Evolutionary conservation across 2,113 vertebrate genomes (phyloP), one percentile per base, ranked within the genome.

Genomic region (Eurystomus gularis): DNA sequence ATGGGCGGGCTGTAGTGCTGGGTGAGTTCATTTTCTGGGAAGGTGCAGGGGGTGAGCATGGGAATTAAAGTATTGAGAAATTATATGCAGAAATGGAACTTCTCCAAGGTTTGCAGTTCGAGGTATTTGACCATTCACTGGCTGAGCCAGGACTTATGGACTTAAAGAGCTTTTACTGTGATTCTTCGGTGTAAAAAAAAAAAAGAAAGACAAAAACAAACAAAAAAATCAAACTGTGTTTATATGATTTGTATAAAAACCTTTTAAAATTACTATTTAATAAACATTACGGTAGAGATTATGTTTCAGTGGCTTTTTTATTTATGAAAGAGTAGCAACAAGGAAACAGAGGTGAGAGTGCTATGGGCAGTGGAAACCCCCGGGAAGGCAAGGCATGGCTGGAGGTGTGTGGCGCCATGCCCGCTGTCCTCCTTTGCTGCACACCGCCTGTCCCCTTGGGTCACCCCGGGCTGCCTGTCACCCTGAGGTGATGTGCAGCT

Each of bases 181-280:
- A 98, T 98, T 98, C 97, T 98, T 98, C 79, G 44, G 94, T 98
- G 98, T 98, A 96, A 96, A 89, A 90, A 97, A 97, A 95, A 93
- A 87, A 78, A 86, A 93, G 96, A 93, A 90, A 77, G 90, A 97
- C 72, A 83, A 96, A 96, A 97, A 86, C 40, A 89, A 94, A 86
- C 94, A 95, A 94, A 97, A 98, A 98, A 98, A 98, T 97, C 98
- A 98, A 98, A 98, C 98, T 98, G 98, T 99, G 99, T 99, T 99
- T 99, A 98, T 99, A 99, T 99, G 98, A 99, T 99, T 99, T 99
- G 99, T 99, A 99, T 98, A 99, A 99, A 99, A 97, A 96, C 98
- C 98, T 99, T 99, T 99, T 99, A 98, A 98, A 98, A 98, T 98
- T 98, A 97, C 98, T 99, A 99, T 99, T 99, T 99, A 99, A 99